Base-by-base conservation (phyloP, 2,113 vertebrate genomes). In the Notothenia rossii region DNA sequence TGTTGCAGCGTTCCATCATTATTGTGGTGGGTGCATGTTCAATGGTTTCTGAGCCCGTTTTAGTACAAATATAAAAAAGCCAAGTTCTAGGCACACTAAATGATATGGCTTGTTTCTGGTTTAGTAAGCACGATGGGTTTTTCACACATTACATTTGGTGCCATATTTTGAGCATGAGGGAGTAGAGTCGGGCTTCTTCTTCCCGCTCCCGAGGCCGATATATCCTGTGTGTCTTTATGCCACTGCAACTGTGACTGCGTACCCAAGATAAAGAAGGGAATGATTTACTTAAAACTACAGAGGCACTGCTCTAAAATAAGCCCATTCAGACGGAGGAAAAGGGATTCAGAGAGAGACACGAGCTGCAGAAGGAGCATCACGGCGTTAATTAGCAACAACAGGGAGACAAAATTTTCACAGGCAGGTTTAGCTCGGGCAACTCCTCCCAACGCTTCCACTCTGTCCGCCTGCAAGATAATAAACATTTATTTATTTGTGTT, bases 351-450 rank as follows among this genome's bases (percentile, higher is more conserved):
- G 59, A 13, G 45, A 43, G 33, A 8, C 63, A 3, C 51, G 20
- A 49, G 56, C 59, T 62, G 18, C 36, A 67, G 55, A 17, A 51
- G 18, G 36, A 73, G 55, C 82, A 61, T 58, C 63, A 48, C 18
- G 22, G 54, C 22, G 66, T 69, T 72, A 81, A 84, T 87, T 84
- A 84, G 43, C 62, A 65, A 43, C 29, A 81, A 77, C 63, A 81
- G 60, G 25, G 8, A 67, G 64, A 76, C 69, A 29, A 51, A 86
- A 59, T 15, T 65, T 55, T 71, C 72, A 17, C 33, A 45, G 81
- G 55, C 53, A 49, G 72, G 72, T 76, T 61, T 5, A 55, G 66
- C 65, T 75, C 46, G 43, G 70, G 69, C 58, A 14, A 50, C 20
- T 74, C 65, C 70, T 62, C 43, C 14, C 0, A 62, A 62, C 20